These are phyloP conservation scores for Trachelipus rathkii DNA, from an alignment of 1,140 invertebrate species.

Conservation along the genomic window DNA sequence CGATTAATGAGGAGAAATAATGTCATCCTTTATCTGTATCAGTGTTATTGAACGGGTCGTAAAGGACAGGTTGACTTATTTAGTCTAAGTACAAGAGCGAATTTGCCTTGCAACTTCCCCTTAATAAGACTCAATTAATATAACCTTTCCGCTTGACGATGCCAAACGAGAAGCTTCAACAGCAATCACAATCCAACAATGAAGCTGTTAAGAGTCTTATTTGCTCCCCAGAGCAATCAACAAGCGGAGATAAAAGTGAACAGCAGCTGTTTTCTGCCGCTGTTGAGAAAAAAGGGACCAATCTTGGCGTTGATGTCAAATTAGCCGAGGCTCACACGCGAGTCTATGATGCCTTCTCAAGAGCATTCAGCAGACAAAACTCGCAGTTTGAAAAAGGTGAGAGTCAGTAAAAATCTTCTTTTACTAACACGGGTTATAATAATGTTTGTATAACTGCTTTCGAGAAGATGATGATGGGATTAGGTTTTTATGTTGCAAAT, in stretches of 20 bases:
- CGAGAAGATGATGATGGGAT: too few relatives aligned
- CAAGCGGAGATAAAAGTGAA: background rate
- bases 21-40: too few relatives aligned
- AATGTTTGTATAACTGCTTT: too few relatives aligned
- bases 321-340: conserved; percentile 28
- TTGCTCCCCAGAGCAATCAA: background rate
- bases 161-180: background rate
- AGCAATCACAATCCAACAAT: background rate
- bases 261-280: background rate
- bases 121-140: background rate
- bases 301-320: background rate
- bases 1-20: too few relatives aligned
- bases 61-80: too few relatives aligned
- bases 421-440: too few relatives aligned
- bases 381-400: conserved; percentile 39
- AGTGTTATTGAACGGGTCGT: too few relatives aligned
- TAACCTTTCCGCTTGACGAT: conserved; percentile 5
- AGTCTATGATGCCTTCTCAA: conserved; percentile 33
- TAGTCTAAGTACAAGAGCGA: background rate
- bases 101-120: background rate
- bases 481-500: too few relatives aligned
- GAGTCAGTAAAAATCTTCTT: background rate
- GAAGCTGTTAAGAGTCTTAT: background rate
- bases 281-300: background rate
- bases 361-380: conserved; percentile 36